These are phyloP conservation scores for Ectobius pallidus DNA, from an alignment of 2,888 invertebrate species.

Conservation along the genomic window DNA sequence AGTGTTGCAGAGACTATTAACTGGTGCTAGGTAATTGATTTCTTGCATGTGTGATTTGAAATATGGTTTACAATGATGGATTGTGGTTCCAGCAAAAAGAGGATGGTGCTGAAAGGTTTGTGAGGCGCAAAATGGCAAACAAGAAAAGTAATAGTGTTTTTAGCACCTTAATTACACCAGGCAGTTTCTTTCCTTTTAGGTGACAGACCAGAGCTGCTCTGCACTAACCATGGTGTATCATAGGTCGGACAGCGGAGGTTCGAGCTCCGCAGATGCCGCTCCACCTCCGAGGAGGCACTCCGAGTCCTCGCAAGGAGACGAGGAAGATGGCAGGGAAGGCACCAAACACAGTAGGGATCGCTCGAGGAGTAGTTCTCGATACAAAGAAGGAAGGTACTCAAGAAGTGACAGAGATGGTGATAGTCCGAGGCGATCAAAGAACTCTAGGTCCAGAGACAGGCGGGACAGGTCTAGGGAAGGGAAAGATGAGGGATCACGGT, in stretches of 20 bases:
- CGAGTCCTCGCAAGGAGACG: slow-evolving; percentile 25
- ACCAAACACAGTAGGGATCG: slow-evolving; percentile 26
- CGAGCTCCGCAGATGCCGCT: slow-evolving; percentile 33
- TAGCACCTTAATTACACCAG: slow-evolving; percentile 44
- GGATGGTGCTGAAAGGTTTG: slow-evolving; percentile 18
- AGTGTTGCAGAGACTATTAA: too few relatives aligned
- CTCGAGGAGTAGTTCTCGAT: slow-evolving; percentile 19
- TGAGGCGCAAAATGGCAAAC: slow-evolving; percentile 10
- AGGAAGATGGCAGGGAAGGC: slow-evolving; percentile 29
- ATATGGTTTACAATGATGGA: slow-evolving; percentile 43
- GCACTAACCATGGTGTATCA: slow-evolving; percentile 47
- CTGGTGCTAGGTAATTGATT: too few relatives aligned
- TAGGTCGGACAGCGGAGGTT: slow-evolving; percentile 45
- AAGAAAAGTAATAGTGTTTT: slow-evolving; percentile 17
- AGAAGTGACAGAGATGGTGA: slow-evolving; percentile 29
- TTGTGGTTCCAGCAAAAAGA: slow-evolving; percentile 36
- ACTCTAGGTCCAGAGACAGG: slow-evolving; percentile 27
- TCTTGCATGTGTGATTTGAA: slow-evolving; percentile 10
- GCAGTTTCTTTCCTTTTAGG: slow-evolving; percentile 45
- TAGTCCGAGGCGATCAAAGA: slow-evolving; percentile 26
- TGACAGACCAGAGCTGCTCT: slow-evolving; percentile 25
- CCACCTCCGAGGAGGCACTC: slow-evolving; percentile 25
- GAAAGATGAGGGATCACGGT: slow-evolving; percentile 20
- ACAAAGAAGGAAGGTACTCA: slow-evolving; percentile 32
- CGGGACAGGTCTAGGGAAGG: slow-evolving; percentile 21